Conservation (phyloP, 2,888 invertebrate genomes). For the Andrena chrysosceles region DNA sequence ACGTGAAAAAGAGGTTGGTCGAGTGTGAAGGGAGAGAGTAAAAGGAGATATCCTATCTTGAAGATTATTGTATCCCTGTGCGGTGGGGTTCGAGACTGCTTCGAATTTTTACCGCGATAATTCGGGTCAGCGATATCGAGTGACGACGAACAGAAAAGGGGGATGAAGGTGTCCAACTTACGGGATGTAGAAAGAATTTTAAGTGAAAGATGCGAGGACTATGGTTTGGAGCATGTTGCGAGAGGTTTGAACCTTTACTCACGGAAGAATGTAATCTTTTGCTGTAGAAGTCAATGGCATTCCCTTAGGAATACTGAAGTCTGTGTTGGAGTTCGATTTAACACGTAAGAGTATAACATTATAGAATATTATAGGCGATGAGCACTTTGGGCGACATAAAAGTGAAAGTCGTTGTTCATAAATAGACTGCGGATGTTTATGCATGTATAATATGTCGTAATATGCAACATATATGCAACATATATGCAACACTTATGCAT, state of each 20-base stretch:
- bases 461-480: no score
- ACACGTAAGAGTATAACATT: no score
- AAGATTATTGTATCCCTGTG: conserved; percentile 62
- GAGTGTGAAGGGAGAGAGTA: conserved; percentile 22
- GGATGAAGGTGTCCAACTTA: not conserved
- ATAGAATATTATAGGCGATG: no score
- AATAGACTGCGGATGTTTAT: no score
- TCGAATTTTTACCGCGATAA: conserved; percentile 61
- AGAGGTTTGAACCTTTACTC: not conserved
- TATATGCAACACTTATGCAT: no score
- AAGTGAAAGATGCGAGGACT: not conserved
- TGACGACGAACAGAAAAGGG: conserved; percentile 22
- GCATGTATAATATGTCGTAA: no score
- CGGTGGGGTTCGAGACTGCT: conserved; percentile 24
- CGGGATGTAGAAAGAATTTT: not conserved
- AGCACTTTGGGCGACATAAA: no score
- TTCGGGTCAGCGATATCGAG: conserved; percentile 57
- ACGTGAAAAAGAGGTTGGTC: conserved; percentile 25
- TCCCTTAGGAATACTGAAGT: no score
- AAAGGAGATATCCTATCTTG: conserved; percentile 48
- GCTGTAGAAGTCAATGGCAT: no score
- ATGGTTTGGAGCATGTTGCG: not conserved
- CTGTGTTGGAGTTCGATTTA: no score
- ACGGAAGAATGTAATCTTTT: no score
- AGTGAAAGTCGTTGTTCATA: no score